These are phyloP conservation scores for Malthinus seriepunctatus DNA, from an alignment of 2,888 invertebrate genomes.

Conservation along the genomic window DNA sequence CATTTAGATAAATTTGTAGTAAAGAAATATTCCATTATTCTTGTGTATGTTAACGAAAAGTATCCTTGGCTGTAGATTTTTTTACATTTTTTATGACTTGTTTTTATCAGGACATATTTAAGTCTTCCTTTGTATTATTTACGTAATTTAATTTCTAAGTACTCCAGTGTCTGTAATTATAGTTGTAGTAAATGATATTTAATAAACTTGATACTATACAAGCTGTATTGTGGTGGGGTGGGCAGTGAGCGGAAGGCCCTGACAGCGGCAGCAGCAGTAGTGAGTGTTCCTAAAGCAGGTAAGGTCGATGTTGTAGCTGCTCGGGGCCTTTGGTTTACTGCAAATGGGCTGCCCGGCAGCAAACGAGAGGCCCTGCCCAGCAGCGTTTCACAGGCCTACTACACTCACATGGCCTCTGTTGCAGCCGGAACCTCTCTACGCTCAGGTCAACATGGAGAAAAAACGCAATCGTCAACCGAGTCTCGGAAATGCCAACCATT, in stretches of 20 bases:
- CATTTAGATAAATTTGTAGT: constrained; percentile 34
- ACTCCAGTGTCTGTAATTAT: constrained; percentile 37
- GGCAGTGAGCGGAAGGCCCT: constrained; percentile 51
- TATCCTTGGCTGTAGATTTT: constrained; percentile 42
- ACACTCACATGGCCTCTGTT: constrained; percentile 40
- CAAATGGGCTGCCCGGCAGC: constrained; percentile 43
- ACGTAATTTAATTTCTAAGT: constrained; percentile 33
- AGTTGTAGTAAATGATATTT: constrained; percentile 40
- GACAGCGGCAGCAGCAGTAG: constrained; percentile 45
- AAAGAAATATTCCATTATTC: constrained; percentile 32
- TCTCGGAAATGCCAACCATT: constrained; percentile 48
- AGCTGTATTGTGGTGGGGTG: constrained; percentile 46
- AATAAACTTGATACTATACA: constrained; percentile 46
- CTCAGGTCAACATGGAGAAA: constrained; percentile 68
- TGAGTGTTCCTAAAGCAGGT: constrained; percentile 47
- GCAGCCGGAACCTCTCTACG: constrained; percentile 64
- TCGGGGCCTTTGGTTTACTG: constrained; percentile 56
- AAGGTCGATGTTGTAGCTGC: constrained; percentile 53
- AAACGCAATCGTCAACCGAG: constrained; percentile 61
- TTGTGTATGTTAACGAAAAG: constrained; percentile 34
- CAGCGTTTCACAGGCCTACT: constrained; percentile 35
- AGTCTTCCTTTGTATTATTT: constrained; percentile 38
- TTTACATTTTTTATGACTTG: constrained; percentile 35
- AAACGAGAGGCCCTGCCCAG: constrained; percentile 54
- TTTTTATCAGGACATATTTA: constrained; percentile 35